Evolutionary conservation across 23 tunicate species (phyloP).

Genomic region (Diplosoma virens): DNA sequence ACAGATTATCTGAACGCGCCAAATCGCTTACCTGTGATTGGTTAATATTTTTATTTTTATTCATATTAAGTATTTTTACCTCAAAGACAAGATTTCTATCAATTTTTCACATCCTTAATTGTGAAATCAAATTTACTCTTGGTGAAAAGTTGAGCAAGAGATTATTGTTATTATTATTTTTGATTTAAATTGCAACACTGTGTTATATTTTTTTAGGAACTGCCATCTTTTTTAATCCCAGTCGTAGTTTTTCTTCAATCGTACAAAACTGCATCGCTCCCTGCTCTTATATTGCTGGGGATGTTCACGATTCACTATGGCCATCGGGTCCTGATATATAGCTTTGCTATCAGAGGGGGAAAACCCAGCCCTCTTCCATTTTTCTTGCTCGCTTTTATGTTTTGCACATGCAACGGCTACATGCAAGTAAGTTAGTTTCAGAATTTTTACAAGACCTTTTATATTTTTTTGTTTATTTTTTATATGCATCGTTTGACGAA

Average conservation of each 20-base stretch:
- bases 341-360: constrained; percentile 63
- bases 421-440: constrained; percentile 56
- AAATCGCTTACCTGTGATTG: no score
- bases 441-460: not conserved
- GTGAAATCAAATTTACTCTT: no score
- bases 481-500: no score
- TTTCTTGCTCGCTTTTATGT: constrained; percentile 28
- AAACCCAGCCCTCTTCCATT: constrained; percentile 64
- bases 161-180: no score
- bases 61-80: no score
- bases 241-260: constrained; percentile 17
- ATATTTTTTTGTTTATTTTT: not conserved
- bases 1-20: no score
- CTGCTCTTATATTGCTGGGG: constrained; percentile 24
- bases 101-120: no score
- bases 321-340: constrained; percentile 55
- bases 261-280: not conserved
- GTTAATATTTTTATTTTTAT: no score
- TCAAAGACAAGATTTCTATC: no score
- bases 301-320: constrained; percentile 56
- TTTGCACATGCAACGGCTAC: constrained; percentile 69
- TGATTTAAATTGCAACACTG: no score
- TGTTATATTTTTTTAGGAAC: constrained; percentile 37
- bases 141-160: no score
- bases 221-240: constrained; percentile 57